Percentiles rank a stretch among this genome's conserved stretches.
Evolutionary conservation across 2,888 invertebrate species (phyloP).

Genomic region (Noctuana brunneofusca): DNA sequence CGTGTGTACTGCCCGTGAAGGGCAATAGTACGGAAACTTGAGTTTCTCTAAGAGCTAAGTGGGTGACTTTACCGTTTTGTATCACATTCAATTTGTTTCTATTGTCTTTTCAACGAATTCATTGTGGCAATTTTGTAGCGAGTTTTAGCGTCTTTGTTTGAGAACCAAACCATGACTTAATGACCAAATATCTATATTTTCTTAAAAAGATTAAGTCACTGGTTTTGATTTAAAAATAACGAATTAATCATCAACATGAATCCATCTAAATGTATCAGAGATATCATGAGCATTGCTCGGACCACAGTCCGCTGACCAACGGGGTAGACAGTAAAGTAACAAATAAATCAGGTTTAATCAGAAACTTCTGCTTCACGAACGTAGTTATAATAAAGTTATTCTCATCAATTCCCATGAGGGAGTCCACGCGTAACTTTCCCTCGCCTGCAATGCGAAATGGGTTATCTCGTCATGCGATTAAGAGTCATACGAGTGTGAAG

Average conservation of each 20-base stretch:
- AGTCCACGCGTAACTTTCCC: conserved; percentile 1
- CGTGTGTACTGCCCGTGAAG: conserved; percentile 44
- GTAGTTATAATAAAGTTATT: not conserved
- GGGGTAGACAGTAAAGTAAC: not conserved
- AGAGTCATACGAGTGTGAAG: conserved; percentile 6
- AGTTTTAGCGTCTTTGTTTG: conserved; percentile 18
- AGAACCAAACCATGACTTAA: conserved; percentile 2
- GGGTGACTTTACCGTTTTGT: conserved; percentile 39
- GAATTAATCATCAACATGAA: not conserved
- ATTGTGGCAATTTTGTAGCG: conserved; percentile 13
- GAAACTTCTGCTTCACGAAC: too few species aligned
- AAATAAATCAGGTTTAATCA: not conserved
- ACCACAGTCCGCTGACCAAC: too few species aligned
- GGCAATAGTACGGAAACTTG: conserved; percentile 41
- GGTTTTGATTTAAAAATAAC: not conserved
- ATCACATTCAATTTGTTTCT: conserved; percentile 35
- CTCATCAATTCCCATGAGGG: not conserved
- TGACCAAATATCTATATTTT: conserved; percentile 3
- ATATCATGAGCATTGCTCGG: too few species aligned
- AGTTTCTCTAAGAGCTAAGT: conserved; percentile 41
- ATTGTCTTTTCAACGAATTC: conserved; percentile 31
- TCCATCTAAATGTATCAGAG: not conserved
- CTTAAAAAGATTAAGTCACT: not conserved
- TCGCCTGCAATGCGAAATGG: conserved; percentile 14
- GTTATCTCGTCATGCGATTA: conserved; percentile 6